A percentile compares a stretch with the other conserved stretches of the same genome.
phyloP scores from a whole-genome alignment of 2,797 vertebrate species.

The Thaleichthys pacificus region DNA sequence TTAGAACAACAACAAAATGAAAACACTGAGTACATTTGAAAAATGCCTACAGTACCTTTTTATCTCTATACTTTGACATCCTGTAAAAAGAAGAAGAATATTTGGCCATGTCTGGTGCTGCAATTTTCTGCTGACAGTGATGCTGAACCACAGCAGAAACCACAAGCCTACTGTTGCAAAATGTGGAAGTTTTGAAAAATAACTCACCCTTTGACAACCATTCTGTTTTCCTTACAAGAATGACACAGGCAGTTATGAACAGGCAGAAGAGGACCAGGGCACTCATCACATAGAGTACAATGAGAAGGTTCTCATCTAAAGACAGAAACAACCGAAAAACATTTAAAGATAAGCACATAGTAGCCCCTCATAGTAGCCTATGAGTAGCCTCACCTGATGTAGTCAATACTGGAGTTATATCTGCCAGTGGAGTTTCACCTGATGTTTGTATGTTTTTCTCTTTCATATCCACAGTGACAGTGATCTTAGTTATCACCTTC shows the following conservation, averaged over 20 bases:
- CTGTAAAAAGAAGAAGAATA: not conserved
- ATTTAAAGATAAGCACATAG: too few relatives aligned
- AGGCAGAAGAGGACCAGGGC: not conserved
- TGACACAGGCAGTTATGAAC: not conserved
- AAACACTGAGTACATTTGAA: too few relatives aligned
- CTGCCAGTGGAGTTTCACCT: not conserved
- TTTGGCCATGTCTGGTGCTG: not conserved
- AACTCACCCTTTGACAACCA: not conserved
- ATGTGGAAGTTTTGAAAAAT: not conserved
- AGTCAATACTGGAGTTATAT: not conserved
- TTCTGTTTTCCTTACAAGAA: not conserved
- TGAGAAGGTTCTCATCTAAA: not conserved
- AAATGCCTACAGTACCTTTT: not conserved
- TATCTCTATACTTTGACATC: not conserved
- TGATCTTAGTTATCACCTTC: slow-evolving; percentile 25
- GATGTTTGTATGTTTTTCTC: not conserved
- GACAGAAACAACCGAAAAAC: not conserved
- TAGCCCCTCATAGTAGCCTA: too few relatives aligned
- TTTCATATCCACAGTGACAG: slow-evolving; percentile 9
- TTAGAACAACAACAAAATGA: not conserved
- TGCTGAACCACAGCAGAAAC: not conserved
- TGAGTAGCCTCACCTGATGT: not conserved
- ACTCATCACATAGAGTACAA: not conserved
- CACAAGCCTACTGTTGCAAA: not conserved
- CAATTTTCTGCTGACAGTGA: not conserved